phyloP scores from a whole-genome alignment of 2,797 vertebrate species.

The Mormyrus hasselquistii region DNA sequence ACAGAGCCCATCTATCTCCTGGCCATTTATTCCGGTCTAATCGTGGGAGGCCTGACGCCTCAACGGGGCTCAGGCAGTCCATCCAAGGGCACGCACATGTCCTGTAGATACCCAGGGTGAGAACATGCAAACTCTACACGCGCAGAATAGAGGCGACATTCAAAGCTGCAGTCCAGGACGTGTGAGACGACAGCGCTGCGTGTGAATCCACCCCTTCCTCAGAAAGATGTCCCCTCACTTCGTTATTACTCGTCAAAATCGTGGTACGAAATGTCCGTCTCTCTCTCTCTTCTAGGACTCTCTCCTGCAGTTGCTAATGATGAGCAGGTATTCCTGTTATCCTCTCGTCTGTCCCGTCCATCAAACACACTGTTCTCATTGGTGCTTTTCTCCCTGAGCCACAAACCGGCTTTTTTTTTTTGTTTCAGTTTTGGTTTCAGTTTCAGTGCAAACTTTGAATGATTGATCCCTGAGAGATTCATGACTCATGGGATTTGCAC shows the following conservation, averaged over 20 bases:
- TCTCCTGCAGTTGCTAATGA: background rate
- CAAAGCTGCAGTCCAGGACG: background rate
- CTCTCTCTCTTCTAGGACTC: background rate
- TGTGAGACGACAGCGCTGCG: background rate
- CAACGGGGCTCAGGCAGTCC: background rate
- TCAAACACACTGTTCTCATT: background rate
- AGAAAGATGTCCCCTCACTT: background rate
- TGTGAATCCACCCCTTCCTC: background rate
- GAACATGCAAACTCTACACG: background rate
- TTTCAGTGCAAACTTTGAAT: background rate
- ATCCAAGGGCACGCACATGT: background rate
- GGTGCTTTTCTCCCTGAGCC: background rate
- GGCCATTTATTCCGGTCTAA: background rate
- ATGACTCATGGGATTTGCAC: background rate
- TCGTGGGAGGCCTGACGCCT: background rate
- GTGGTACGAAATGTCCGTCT: background rate
- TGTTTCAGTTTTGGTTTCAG: background rate
- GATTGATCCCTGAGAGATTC: background rate
- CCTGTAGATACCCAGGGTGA: background rate
- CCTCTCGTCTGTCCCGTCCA: background rate
- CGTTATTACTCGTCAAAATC: background rate
- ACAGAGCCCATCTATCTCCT: background rate
- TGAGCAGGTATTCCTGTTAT: background rate
- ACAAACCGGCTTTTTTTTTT: background rate
- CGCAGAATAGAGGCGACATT: background rate